These are phyloP conservation scores for Melopsittacus undulatus DNA, from an alignment of 2,797 vertebrate genomes.

Conservation along the genomic window DNA sequence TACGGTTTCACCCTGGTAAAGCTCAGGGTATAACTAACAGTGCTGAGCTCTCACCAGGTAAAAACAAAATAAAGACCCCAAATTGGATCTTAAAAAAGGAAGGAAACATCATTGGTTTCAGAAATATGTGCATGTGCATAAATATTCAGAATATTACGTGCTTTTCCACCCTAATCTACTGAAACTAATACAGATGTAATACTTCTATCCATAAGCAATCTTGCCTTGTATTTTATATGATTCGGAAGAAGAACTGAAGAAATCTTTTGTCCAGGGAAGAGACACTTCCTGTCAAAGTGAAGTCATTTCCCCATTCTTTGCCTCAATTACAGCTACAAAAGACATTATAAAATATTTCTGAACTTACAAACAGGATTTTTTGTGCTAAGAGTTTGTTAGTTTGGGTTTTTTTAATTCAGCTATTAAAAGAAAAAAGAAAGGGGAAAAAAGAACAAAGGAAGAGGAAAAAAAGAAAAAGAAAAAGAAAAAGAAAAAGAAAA, in stretches of 20 bases:
- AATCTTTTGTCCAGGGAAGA: neutral
- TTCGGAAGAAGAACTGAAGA: neutral
- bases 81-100: neutral
- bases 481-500: neutral
- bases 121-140: neutral
- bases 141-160: neutral
- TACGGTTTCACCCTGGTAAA: neutral
- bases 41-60: neutral
- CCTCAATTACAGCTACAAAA: neutral
- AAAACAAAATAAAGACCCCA: neutral
- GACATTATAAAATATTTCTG: neutral
- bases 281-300: neutral
- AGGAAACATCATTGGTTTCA: neutral
- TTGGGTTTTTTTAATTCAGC: neutral
- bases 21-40: neutral
- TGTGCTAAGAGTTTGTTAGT: neutral
- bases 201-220: neutral
- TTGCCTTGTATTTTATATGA: neutral
- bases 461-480: accelerated
- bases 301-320: neutral
- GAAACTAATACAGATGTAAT: neutral
- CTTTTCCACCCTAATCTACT: neutral
- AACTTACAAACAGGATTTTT: neutral
- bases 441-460: neutral
- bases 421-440: neutral